phyloP scores from a whole-genome alignment of 2,888 invertebrate genomes.

The Amblyteles armatorius region DNA sequence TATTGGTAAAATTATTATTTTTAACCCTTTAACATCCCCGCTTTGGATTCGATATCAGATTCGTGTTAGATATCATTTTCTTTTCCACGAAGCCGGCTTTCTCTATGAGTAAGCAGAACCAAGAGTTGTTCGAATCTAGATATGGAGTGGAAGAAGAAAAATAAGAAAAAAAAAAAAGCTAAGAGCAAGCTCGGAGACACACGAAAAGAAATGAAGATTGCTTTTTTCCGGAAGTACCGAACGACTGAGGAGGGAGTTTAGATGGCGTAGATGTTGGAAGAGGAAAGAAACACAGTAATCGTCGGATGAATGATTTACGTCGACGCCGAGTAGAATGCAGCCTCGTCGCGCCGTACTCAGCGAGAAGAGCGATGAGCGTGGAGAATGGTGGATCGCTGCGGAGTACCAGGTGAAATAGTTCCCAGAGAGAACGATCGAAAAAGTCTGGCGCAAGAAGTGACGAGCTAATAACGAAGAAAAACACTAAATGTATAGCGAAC shows the following conservation, averaged over 20 bases:
- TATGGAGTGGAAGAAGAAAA: neutral
- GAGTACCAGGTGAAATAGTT: constrained; percentile 53
- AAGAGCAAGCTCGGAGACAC: neutral
- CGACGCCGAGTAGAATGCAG: constrained; percentile 22
- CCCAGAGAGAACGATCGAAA: constrained; percentile 48
- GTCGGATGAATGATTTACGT: constrained; percentile 38
- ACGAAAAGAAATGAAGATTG: constrained; percentile 10
- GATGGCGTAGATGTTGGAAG: neutral
- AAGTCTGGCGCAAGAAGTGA: constrained; percentile 2
- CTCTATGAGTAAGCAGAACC: too few relatives aligned
- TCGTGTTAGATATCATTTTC: too few relatives aligned
- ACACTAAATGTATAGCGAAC: neutral
- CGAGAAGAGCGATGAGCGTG: constrained; percentile 36
- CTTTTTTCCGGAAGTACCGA: constrained; percentile 41
- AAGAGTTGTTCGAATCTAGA: constrained; percentile 19
- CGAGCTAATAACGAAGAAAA: neutral
- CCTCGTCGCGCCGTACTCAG: constrained; percentile 16
- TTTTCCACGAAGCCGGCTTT: too few relatives aligned
- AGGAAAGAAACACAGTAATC: constrained; percentile 21
- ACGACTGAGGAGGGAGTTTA: constrained; percentile 30
- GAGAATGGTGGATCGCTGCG: constrained; percentile 10
- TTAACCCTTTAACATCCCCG: too few relatives aligned
- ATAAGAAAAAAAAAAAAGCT: neutral
- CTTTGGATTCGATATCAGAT: neutral
- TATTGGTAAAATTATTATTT: too few relatives aligned